Evolutionary conservation across 2,888 invertebrate genomes (phyloP).

Genomic region (Cheilosia pagana): DNA sequence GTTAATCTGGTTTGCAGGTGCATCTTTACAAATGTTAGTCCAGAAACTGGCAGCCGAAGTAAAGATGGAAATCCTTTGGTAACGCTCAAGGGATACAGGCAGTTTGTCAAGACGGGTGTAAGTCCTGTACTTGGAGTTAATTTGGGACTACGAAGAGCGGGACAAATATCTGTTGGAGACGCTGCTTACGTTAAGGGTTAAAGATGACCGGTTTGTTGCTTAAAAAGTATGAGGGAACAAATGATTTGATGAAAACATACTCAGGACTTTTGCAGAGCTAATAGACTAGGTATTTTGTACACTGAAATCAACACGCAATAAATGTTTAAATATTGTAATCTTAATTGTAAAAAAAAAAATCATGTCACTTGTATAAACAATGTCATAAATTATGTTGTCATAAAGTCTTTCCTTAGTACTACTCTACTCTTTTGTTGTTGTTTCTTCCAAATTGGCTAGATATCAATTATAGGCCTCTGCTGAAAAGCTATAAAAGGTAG

Average conservation of each 20-base stretch:
- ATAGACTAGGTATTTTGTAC: constrained; percentile 21
- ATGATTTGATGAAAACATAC: background rate
- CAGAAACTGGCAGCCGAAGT: constrained; percentile 87
- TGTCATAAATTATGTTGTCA: too few species aligned
- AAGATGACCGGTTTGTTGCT: background rate
- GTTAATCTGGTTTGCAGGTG: constrained; percentile 84
- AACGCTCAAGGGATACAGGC: constrained; percentile 86
- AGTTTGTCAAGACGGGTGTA: constrained; percentile 80
- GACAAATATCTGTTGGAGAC: constrained; percentile 83
- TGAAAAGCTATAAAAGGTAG: too few species aligned
- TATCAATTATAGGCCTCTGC: too few species aligned
- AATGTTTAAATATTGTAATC: constrained; percentile 7
- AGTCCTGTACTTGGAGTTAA: constrained; percentile 84
- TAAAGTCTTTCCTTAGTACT: too few species aligned
- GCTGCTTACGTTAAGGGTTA: constrained; percentile 82
- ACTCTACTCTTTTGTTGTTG: too few species aligned
- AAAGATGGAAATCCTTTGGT: constrained; percentile 86
- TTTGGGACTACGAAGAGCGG: constrained; percentile 82
- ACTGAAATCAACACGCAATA: background rate
- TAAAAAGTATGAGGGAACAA: background rate
- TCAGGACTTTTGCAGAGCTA: constrained; percentile 14
- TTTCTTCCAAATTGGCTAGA: too few species aligned
- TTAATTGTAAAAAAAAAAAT: background rate
- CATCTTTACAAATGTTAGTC: constrained; percentile 87
- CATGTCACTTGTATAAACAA: background rate